phyloP scores from a whole-genome alignment of 1,140 invertebrate genomes.

The Pomacea maculata region DNA sequence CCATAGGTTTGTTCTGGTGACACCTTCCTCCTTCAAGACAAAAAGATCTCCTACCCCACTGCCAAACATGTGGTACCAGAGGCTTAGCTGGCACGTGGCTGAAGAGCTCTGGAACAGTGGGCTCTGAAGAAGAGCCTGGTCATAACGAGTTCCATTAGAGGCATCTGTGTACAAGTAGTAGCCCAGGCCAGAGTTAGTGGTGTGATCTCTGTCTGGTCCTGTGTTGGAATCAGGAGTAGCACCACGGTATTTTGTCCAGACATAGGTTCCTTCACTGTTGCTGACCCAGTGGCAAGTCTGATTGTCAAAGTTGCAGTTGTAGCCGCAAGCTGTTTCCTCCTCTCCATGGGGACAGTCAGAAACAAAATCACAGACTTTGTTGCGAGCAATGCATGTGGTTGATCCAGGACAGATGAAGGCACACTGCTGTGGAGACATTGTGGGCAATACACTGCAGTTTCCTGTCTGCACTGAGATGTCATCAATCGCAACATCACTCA shows the following conservation, averaged over 20 bases:
- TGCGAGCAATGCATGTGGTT: too few species aligned
- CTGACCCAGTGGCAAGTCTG: constrained; percentile 51
- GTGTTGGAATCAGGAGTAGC: constrained; percentile 70
- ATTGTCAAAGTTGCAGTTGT: constrained; percentile 59
- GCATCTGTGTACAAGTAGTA: constrained; percentile 81
- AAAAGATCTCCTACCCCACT: constrained; percentile 40
- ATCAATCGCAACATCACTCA: constrained; percentile 58
- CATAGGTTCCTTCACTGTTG: constrained; percentile 39
- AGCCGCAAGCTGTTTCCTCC: constrained; percentile 54
- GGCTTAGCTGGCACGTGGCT: constrained; percentile 51
- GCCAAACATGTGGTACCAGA: constrained; percentile 83
- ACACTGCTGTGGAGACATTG: constrained; percentile 6
- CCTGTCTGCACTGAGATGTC: constrained; percentile 38
- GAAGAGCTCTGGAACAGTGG: constrained; percentile 40
- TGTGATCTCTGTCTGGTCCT: constrained; percentile 80
- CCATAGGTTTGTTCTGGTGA: constrained; percentile 35
- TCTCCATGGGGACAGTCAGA: constrained; percentile 53
- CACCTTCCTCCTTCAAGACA: constrained; percentile 34
- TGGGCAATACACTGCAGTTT: constrained; percentile 29
- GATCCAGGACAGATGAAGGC: constrained; percentile 16
- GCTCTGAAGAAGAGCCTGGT: constrained; percentile 37
- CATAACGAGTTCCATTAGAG: constrained; percentile 40
- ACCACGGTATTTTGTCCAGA: constrained; percentile 46
- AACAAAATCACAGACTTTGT: constrained; percentile 54
- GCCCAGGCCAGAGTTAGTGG: constrained; percentile 68